Evolutionary conservation across 2,113 vertebrate species (phyloP).

Genomic region (Prinia subflava): DNA sequence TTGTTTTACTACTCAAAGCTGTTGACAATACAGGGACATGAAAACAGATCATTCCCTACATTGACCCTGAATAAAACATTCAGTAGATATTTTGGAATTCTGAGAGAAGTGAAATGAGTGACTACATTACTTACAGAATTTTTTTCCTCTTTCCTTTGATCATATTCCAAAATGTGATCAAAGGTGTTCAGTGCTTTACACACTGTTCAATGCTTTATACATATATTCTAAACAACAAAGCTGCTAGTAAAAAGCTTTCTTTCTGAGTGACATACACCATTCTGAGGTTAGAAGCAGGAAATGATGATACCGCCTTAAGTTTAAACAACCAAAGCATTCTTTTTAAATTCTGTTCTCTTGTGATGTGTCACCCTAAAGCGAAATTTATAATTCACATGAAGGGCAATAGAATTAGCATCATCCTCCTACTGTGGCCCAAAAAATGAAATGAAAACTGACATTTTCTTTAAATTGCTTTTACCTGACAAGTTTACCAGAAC

Average conservation of each 20-base stretch:
- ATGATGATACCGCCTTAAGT: neutral
- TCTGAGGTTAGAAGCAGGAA: neutral
- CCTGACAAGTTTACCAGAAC: neutral
- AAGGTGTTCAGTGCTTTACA: neutral
- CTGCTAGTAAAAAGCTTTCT: neutral
- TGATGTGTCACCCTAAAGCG: neutral
- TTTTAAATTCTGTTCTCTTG: neutral
- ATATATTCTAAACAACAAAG: neutral
- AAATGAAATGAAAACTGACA: neutral
- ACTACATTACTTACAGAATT: neutral
- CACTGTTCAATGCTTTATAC: neutral
- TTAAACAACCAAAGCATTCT: neutral
- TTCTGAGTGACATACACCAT: neutral
- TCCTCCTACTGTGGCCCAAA: neutral
- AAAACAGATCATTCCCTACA: neutral
- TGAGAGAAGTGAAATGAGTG: neutral
- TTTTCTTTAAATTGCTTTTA: slow-evolving; percentile 45
- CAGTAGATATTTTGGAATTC: neutral
- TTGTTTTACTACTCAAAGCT: neutral
- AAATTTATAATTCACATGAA: neutral
- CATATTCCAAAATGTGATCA: neutral
- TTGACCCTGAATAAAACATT: neutral
- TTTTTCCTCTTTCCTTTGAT: neutral
- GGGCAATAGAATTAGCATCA: neutral
- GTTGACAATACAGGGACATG: neutral